A percentile compares a stretch with the other conserved stretches of the same genome.
Conservation (phyloP, 37 sponge, comb jelly and placozoan species). For the Beroe ovata region DNA sequence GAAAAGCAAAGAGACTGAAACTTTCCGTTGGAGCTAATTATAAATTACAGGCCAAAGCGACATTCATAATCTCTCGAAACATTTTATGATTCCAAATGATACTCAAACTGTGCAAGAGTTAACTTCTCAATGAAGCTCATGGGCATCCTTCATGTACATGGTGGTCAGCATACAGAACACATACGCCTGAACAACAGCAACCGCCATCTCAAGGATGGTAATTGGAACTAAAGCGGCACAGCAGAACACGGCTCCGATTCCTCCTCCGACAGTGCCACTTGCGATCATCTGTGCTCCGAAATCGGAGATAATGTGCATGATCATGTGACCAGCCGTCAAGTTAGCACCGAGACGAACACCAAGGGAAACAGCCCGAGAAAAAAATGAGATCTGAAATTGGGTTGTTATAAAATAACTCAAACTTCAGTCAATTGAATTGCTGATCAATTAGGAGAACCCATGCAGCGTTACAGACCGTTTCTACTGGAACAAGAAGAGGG, state of each 20-base stretch:
- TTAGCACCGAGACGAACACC: constrained; percentile 63
- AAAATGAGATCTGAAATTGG: constrained; percentile 45
- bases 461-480: no score
- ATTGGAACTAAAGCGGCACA: constrained; percentile 32
- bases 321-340: constrained; percentile 66
- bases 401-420: no score
- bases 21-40: no score
- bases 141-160: constrained; percentile 66
- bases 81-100: neutral
- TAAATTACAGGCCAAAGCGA: neutral
- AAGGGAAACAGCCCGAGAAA: constrained; percentile 58
- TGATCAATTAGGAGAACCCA: no score
- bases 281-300: constrained; percentile 66
- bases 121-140: constrained; percentile 60
- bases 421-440: no score
- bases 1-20: no score
- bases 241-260: constrained; percentile 37
- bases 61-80: neutral
- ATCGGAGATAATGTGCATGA: constrained; percentile 65
- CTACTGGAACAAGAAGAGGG: constrained; percentile 47
- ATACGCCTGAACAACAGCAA: constrained; percentile 50
- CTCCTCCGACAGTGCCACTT: constrained; percentile 51
- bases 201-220: constrained; percentile 48
- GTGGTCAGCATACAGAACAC: constrained; percentile 68
- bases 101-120: no score